Conservation (phyloP, 2,113 vertebrate species). For the Origma solitaria region DNA sequence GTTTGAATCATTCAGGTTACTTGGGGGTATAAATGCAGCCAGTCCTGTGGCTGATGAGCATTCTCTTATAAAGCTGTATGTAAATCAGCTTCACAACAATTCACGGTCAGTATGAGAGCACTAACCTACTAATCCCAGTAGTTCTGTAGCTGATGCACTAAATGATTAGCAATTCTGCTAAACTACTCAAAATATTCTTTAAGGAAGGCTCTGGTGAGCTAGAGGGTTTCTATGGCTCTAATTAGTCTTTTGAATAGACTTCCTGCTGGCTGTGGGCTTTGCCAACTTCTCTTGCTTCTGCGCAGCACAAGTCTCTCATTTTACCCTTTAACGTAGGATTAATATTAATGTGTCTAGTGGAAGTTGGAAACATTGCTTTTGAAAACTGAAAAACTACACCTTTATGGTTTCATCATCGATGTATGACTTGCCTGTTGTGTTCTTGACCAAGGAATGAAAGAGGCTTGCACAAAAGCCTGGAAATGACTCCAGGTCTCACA, state of each 20-base stretch:
- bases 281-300: conserved; percentile 28
- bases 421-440: neutral
- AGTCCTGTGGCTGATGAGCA: conserved; percentile 75
- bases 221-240: conserved; percentile 13
- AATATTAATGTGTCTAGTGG: neutral
- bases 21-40: conserved; percentile 69
- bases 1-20: conserved; percentile 75
- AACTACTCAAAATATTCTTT: conserved; percentile 35
- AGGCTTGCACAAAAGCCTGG: neutral
- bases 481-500: neutral
- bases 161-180: conserved; percentile 3
- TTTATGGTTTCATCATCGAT: neutral
- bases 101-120: conserved; percentile 72
- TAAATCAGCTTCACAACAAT: conserved; percentile 73
- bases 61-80: conserved; percentile 75
- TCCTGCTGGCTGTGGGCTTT: conserved; percentile 30
- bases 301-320: neutral
- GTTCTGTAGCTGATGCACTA: conserved; percentile 48
- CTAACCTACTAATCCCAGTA: conserved; percentile 59
- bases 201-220: neutral
- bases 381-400: neutral
- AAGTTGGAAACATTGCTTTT: neutral
- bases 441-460: neutral
- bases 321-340: neutral
- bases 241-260: conserved; percentile 39